Evolutionary conservation across 2,888 invertebrate species (phyloP).

Genomic region (Phyllotreta striolata): DNA sequence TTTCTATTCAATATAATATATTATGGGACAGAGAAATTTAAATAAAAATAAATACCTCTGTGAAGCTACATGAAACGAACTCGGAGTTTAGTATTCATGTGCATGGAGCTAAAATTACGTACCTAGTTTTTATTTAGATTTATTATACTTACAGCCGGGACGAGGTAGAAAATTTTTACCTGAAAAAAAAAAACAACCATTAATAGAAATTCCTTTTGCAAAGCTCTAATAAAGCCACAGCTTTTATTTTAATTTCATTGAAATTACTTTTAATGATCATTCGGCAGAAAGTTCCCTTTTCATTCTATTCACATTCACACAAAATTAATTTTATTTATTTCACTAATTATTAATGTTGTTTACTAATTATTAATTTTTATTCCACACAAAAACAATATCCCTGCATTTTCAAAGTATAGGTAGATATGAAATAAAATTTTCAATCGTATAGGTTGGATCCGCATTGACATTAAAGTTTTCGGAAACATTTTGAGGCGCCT

Average conservation of each 20-base stretch:
- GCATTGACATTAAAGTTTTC: no score
- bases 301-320: no score
- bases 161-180: constrained; percentile 26
- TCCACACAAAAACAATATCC: no score
- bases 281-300: no score
- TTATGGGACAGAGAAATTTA: constrained; percentile 14
- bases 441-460: no score
- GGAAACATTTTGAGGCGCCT: no score
- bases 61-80: constrained; percentile 19
- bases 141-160: constrained; percentile 33
- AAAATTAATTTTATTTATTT: no score
- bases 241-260: background rate
- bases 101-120: constrained; percentile 22
- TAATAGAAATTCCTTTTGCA: constrained; percentile 7
- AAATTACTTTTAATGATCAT: no score
- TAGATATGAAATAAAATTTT: no score
- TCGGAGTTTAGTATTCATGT: constrained; percentile 28
- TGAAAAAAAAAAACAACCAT: constrained; percentile 24
- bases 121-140: constrained; percentile 29
- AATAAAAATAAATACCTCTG: constrained; percentile 25
- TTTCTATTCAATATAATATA: background rate
- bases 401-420: no score
- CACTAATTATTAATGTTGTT: no score
- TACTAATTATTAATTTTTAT: no score
- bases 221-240: background rate